These are phyloP conservation scores for Scrobipalpa atriplicella DNA, from an alignment of 2,888 invertebrate species.

Conservation along the genomic window DNA sequence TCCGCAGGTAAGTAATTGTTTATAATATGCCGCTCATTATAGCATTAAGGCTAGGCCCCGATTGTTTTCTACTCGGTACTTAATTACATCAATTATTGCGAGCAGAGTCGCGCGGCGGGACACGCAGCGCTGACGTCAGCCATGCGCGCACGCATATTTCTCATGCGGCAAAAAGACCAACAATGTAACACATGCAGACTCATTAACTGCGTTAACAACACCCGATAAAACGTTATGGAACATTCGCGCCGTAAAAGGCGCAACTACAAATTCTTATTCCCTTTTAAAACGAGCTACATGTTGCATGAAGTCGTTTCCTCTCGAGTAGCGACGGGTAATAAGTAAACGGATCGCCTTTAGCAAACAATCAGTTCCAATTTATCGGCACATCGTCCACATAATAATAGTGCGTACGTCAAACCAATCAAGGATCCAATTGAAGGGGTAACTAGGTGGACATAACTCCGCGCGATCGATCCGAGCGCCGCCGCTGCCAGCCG, in stretches of 20 bases:
- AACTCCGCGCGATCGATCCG: slow-evolving; percentile 76
- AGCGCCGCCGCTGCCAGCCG: too few species aligned
- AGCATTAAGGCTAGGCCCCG: slow-evolving; percentile 61
- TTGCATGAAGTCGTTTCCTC: slow-evolving; percentile 19
- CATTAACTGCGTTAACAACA: slow-evolving; percentile 57
- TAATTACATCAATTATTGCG: slow-evolving; percentile 77
- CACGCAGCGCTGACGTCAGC: slow-evolving; percentile 61
- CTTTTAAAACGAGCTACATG: slow-evolving; percentile 30
- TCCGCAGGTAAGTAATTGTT: slow-evolving; percentile 64
- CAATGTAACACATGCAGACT: slow-evolving; percentile 52
- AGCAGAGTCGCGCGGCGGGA: slow-evolving; percentile 66
- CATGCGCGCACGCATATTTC: slow-evolving; percentile 69
- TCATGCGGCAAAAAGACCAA: slow-evolving; percentile 56
- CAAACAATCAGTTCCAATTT: slow-evolving; percentile 75
- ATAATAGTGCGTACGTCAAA: slow-evolving; percentile 75
- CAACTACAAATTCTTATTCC: slow-evolving; percentile 49
- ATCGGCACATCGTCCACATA: slow-evolving; percentile 62
- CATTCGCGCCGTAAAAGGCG: slow-evolving; percentile 54
- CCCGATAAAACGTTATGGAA: slow-evolving; percentile 59
- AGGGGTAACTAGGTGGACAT: slow-evolving; percentile 79
- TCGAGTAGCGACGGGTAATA: slow-evolving; percentile 32
- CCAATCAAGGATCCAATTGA: slow-evolving; percentile 80
- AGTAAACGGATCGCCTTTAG: slow-evolving; percentile 55
- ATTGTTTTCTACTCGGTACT: slow-evolving; percentile 76
- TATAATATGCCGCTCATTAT: slow-evolving; percentile 65